Conservation (phyloP, 2,797 vertebrate species). For the Coilia nasus region DNA sequence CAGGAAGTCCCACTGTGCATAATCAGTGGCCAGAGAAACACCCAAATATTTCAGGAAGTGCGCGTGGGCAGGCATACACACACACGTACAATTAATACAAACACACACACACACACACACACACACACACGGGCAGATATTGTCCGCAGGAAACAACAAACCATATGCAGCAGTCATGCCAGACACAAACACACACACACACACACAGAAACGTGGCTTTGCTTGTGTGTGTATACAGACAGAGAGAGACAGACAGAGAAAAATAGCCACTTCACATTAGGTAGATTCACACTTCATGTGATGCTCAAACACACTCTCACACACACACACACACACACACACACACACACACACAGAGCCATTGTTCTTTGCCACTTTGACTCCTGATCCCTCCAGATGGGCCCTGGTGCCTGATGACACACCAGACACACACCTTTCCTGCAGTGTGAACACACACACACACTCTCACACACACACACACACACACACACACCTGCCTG, state of each 20-base stretch:
- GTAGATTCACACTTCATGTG: not conserved
- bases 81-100: not conserved
- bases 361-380: not conserved
- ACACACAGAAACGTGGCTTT: not conserved
- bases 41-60: not conserved
- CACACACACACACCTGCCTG: not conserved
- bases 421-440: not conserved
- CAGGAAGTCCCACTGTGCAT: slow-evolving; percentile 6
- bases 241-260: not conserved
- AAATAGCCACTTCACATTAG: not conserved
- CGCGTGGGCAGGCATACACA: not conserved
- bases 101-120: not conserved
- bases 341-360: not conserved
- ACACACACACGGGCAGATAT: no score
- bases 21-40: slow-evolving; percentile 17
- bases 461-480: not conserved
- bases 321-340: not conserved
- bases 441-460: not conserved
- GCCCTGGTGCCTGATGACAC: not conserved
- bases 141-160: not conserved
- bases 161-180: not conserved
- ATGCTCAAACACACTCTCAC: not conserved
- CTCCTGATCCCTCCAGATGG: slow-evolving; percentile 6
- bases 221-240: not conserved
- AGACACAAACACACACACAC: not conserved